A percentile compares a stretch with the other conserved stretches of the same genome.
phyloP scores from a whole-genome alignment of 2,113 vertebrate species.

The Redunca redunca region DNA sequence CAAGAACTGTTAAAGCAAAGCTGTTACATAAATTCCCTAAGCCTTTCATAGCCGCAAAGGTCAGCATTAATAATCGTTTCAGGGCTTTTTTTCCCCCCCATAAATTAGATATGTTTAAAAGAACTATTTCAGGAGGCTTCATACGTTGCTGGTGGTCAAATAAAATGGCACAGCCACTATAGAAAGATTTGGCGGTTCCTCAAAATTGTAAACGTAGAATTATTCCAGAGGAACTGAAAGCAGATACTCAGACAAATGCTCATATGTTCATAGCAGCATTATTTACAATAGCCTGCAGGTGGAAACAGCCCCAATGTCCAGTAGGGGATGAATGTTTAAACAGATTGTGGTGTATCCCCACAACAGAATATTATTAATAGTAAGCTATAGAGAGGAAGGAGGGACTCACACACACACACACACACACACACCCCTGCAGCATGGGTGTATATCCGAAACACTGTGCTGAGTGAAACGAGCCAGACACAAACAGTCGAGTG shows the following conservation, averaged over 20 bases:
- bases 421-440: no score
- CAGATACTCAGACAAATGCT: not conserved
- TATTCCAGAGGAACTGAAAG: not conserved
- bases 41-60: conserved; percentile 17
- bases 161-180: not conserved
- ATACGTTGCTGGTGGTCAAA: not conserved
- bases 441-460: not conserved
- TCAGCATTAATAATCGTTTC: conserved; percentile 41
- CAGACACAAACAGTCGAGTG: not conserved
- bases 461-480: not conserved
- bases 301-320: not conserved
- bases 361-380: not conserved
- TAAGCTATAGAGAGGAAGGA: not conserved
- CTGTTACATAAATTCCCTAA: not conserved
- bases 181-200: not conserved
- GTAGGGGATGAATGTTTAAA: not conserved
- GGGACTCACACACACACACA: rapidly evolving
- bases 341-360: not conserved
- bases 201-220: not conserved
- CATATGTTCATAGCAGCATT: not conserved
- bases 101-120: conserved; percentile 30
- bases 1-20: not conserved
- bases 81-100: not conserved
- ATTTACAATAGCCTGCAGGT: not conserved
- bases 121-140: not conserved